phyloP scores from a whole-genome alignment of 2,113 vertebrate species.

The Apteryx owenii region DNA sequence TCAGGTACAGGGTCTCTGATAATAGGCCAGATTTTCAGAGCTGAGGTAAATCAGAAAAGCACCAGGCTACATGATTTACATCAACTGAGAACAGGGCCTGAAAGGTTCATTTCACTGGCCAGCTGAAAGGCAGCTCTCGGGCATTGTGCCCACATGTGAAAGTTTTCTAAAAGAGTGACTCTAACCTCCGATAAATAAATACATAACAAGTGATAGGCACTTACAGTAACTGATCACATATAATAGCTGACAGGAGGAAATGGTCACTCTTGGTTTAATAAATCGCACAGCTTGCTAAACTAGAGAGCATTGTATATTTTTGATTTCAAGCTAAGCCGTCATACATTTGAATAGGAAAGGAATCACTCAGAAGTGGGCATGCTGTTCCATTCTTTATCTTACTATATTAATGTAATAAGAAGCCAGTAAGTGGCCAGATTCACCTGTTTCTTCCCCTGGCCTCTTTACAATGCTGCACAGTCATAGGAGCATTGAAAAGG shows the following conservation, averaged over 20 bases:
- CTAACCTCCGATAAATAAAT: neutral
- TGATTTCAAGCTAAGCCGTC: neutral
- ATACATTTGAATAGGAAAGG: neutral
- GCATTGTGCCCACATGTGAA: rapidly evolving
- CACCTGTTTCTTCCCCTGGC: neutral
- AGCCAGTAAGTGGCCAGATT: neutral
- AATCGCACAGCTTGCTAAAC: slow-evolving; percentile 24
- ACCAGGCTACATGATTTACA: neutral
- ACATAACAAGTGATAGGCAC: neutral
- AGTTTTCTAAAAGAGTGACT: neutral
- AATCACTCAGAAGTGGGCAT: neutral
- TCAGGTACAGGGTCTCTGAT: neutral
- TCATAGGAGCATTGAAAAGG: neutral
- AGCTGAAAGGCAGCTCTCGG: neutral
- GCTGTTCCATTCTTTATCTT: neutral
- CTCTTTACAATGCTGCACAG: neutral
- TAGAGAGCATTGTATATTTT: neutral
- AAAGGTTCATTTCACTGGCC: neutral
- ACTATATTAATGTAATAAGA: neutral
- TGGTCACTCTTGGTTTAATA: neutral
- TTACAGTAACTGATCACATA: neutral
- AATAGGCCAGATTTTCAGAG: neutral
- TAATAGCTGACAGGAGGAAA: slow-evolving; percentile 10
- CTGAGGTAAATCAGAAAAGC: neutral
- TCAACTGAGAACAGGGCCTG: neutral